Evolutionary conservation across 2,888 invertebrate species (phyloP), one percentile per base, ranked within the genome.

Genomic region (Chymomyza fuscimana): DNA sequence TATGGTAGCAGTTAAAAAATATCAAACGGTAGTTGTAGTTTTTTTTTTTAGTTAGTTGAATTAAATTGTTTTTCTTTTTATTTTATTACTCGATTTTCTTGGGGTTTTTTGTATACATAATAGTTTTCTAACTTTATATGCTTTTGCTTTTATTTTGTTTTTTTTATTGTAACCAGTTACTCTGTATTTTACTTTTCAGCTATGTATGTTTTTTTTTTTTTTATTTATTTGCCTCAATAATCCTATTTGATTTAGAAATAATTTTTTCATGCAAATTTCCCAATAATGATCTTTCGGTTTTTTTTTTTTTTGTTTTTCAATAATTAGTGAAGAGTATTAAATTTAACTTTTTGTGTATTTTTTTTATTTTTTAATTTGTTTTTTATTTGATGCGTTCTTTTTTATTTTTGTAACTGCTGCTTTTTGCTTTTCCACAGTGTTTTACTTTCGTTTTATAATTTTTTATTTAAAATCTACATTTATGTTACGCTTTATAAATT

Each of bases 321-420:
- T 82, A 86, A 82, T 89, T 83, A 88, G 86, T 89, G 84, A 89
- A 89, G 88, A 82, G 80, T 80, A 82, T 84, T 83, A 83, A 79
- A 83, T 85, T 85, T 76, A 82, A 81, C 79, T 83, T 70, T 66
- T 74, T 61, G 83, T 89, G 80, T 77, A 74, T 77, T 73, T 72
- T 78, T 63, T 69, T 9, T 60, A 70, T 66, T 65, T 71, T 63
- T 74, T 78, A 61, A 16, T 70, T 32, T 25, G 4, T 64, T 63
- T 67, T 68, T 62, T 68, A 70, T 65, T 80, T 78, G 70, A 76
- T 77, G 66, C 60, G 65, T 71, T 79, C 56, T 77, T 77, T 72
- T 73, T 72, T 63, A 61, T 71, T 64, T 76, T 70, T 71, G 70
- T 65, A 75, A 70, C 66, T 68, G 25, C 65, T 75, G 74, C 70